Conservation (phyloP, 2,888 invertebrate genomes). For the Drosophila algonquin region DNA sequence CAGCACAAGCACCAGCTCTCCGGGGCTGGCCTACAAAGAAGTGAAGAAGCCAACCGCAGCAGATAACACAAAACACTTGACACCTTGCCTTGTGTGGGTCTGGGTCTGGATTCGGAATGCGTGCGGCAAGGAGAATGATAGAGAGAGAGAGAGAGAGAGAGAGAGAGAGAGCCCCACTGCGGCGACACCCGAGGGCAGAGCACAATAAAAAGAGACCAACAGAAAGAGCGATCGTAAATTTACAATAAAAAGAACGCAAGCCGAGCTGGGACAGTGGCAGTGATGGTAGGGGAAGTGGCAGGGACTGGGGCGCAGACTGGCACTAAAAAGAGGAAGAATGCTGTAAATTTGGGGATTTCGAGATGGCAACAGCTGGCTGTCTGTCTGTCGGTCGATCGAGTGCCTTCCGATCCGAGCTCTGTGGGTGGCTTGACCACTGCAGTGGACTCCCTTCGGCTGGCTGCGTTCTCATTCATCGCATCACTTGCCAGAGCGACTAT, state of each 20-base stretch:
- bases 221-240: slow-evolving; percentile 72
- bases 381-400: slow-evolving; percentile 40
- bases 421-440: slow-evolving; percentile 19
- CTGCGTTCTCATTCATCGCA: slow-evolving; percentile 58
- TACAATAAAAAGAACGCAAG: slow-evolving; percentile 48
- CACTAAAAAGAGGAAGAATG: slow-evolving; percentile 44
- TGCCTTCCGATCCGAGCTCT: slow-evolving; percentile 16
- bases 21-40: slow-evolving; percentile 21
- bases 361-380: slow-evolving; percentile 68
- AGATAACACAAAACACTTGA: slow-evolving; percentile 72
- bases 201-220: slow-evolving; percentile 52
- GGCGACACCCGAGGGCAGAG: background rate
- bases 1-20: background rate
- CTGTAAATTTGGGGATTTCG: slow-evolving; percentile 76
- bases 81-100: slow-evolving; percentile 53
- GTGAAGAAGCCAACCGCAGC: slow-evolving; percentile 68
- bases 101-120: slow-evolving; percentile 27
- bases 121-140: slow-evolving; percentile 20
- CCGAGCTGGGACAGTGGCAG: background rate
- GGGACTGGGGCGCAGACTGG: background rate
- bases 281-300: background rate
- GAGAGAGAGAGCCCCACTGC: background rate
- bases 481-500: slow-evolving; percentile 33
- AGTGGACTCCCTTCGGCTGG: slow-evolving; percentile 27
- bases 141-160: background rate